Base-by-base conservation (phyloP, 2,888 invertebrate species). In the Troglohyphantes excavatus region DNA sequence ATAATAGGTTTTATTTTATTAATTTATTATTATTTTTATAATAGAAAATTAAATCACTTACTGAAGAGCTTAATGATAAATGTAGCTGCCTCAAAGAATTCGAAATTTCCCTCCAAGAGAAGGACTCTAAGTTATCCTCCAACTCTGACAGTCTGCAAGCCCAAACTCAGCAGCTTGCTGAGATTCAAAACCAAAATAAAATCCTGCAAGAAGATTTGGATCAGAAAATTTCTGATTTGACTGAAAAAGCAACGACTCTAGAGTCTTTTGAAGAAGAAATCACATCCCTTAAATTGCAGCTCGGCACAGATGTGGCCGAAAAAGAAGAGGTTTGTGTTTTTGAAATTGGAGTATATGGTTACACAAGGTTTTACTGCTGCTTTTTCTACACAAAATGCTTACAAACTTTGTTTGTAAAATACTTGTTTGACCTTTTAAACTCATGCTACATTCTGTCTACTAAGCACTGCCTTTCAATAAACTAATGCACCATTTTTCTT, bases 21-120 rank as follows among this genome's bases (percentile, higher is more conserved):
- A 59, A 67, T 75, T 84, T 53, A 67, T 33, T 33, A 29, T 27
- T 78, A 73, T 72, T 63, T 85, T 68, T 53, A 1, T 46, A 11
- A 17, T 83, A 89, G 88, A 82, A 89, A 68, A 70, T 82, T 61
- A 76, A 67, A 9, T 73, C 21, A 26, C 68, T 89, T 0, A 72
- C 63, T 6, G 82, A 83, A 19, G 88, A 89, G 43, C 39, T 89
- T 27, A 89, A 76, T 21, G 13, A 21, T 9, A 89, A 89, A 61
- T 59, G 17, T 29, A 76, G 61, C 53, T 53, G 27, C 17, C 68
- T 89, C 17, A 21, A 75, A 27, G 82, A 82, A 46, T 11, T 39
- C 7, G 73, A 82, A 63, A 29, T 33, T 17, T 23, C 43, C n/a
- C 27, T 81, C 13, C 73, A 81, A 87, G 75, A 86, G 26, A 82